Evolutionary conservation across 2,113 vertebrate genomes (phyloP), one percentile per base, ranked within the genome.

Genomic region (Pseudopipra pipra): DNA sequence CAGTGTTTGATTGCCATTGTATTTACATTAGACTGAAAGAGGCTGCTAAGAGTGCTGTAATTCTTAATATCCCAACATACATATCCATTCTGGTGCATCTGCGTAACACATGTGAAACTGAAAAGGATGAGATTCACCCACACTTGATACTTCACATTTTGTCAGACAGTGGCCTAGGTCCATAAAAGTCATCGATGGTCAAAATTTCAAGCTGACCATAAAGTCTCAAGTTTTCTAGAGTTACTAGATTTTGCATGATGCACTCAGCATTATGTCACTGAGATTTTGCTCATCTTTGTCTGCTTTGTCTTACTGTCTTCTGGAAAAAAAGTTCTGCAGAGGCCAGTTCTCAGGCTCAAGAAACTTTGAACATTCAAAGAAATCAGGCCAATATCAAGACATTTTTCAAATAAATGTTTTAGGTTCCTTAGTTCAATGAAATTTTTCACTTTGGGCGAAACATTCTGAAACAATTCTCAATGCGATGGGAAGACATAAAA

Each of bases 111-210:
- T 8, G 31, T 44, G 25, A 31, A 55, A 2, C 8, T 15, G 54
- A 21, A 37, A 4, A 18, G 6, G 12, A 3, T 28, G 27, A 30
- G 14, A 43, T n/a, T 23, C 41, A 61, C 20, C 24, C 31, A 8
- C 11, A 3, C 8, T 7, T 46, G 19, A 11, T 39, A 9, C 6
- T 87, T 85, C 31, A 55, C 9, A 35, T n/a, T 51, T 72, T 62
- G n/a, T 37, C 68, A 51, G 19, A 37, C 28, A 30, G n/a, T 11
- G 13, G 2, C 23, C 12, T 35, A 30, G 52, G 10, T n/a, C 33
- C 41, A 43, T 70, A 39, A n/a, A 88, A 52, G n/a, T 43, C 28
- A 54, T 46, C 0, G 0, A 7, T 19, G 5, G 30, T 24, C 25
- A 66, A 83, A 65, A 43, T 86, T 63, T 62, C 33, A 77, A 80